These are phyloP conservation scores for Mesorhabditis sp. DNA, from an alignment of 2,888 invertebrate species.

Conservation along the genomic window DNA sequence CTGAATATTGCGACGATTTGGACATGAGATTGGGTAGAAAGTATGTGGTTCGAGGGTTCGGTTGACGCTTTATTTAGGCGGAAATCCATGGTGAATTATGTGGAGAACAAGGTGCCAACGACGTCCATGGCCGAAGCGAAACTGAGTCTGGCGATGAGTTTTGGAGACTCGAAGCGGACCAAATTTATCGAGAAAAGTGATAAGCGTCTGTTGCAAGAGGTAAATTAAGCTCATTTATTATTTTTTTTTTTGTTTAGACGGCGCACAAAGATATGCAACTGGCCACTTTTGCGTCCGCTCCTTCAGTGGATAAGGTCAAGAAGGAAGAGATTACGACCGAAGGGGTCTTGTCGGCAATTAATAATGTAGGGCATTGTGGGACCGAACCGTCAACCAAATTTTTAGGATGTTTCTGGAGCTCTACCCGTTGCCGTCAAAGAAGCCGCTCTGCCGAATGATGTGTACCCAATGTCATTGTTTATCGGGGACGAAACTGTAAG, in stretches of 20 bases:
- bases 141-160: neutral
- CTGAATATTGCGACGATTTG: too few species aligned
- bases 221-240: neutral
- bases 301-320: neutral
- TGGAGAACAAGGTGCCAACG: too few species aligned
- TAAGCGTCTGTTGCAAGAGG: neutral
- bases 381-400: neutral
- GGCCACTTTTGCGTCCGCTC: too few species aligned
- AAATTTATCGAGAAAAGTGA: neutral
- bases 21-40: too few species aligned
- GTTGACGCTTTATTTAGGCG: too few species aligned
- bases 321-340: neutral
- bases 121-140: neutral
- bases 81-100: too few species aligned
- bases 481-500: conserved; percentile 15
- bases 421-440: conserved; percentile 26
- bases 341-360: neutral
- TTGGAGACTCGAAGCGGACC: neutral
- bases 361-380: neutral
- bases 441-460: conserved; percentile 21
- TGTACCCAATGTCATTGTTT: conserved; percentile 36
- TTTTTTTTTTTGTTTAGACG: neutral
- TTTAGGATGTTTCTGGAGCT: conserved; percentile 22
- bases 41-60: too few species aligned
- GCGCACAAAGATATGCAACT: too few species aligned